Evolutionary conservation across 1,140 invertebrate genomes (phyloP), one percentile per base, ranked within the genome.

Genomic region (Nixonia krombeini): DNA sequence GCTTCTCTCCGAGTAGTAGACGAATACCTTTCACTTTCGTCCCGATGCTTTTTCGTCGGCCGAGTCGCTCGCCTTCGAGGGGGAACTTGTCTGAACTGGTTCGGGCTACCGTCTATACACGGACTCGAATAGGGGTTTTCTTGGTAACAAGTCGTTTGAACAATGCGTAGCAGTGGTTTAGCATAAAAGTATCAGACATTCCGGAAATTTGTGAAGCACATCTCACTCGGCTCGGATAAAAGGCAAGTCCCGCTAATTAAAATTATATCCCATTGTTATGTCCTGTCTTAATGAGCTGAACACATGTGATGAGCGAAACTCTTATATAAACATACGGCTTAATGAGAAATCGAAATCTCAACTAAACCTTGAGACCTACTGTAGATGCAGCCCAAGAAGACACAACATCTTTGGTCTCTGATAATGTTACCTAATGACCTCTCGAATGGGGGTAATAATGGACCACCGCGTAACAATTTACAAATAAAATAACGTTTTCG

Each of bases 11-110:
- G n/a, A 63, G 25, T 38, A 52, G 46, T 23, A 57, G 42, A 56
- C 50, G 35, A 59, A 51, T 61, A 55, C 78, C 80, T 82, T 82
- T 82, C 80, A 81, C 79, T 81, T 79, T 79, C 61, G 70, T 72
- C 68, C 70, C 70, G 68, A 70, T 73, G 71, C 67, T 71, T 75
- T 74, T 78, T 67, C 64, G 66, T 57, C 70, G 57, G 41, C 56
- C 66, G 72, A 69, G 74, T 69, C 70, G 76, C 74, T 81, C 70
- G 72, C 76, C 78, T 81, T 81, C 78, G 59, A 61, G 42, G 45
- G 68, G 62, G 51, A 76, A 78, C 76, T 77, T 63, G 75, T 52
- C 52, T 68, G 50, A 76, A 80, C 74, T 79, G 78, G 73, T 77
- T 71, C 73, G 62, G 57, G 63, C 63, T 58, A 66, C 63, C 59